These are phyloP conservation scores for Thereva unica DNA, from an alignment of 2,888 invertebrate species.

Conservation along the genomic window DNA sequence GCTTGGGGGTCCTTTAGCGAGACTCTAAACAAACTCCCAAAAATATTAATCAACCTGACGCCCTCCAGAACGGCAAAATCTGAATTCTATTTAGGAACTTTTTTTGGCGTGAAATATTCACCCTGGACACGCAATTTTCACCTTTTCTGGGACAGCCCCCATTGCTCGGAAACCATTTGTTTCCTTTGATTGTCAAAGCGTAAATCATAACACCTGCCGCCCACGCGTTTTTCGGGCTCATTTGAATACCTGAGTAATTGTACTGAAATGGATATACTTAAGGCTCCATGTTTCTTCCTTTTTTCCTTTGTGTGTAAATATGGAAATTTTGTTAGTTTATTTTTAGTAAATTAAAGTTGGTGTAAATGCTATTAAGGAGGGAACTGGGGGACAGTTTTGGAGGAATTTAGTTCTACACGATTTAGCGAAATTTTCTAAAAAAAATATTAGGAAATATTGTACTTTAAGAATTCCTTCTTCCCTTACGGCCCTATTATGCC, in stretches of 20 bases:
- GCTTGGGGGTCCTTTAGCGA: no score
- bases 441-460: no score
- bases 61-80: conserved; percentile 33
- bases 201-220: conserved; percentile 22
- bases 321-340: no score
- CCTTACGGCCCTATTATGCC: no score
- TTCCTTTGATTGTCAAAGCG: conserved; percentile 32
- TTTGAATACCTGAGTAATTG: conserved; percentile 12
- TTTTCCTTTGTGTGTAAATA: no score
- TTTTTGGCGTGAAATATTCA: conserved; percentile 39
- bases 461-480: no score
- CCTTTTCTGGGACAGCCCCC: conserved; percentile 27
- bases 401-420: no score
- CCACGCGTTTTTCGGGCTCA: not conserved
- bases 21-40: conserved; percentile 21
- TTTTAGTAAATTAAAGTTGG: no score
- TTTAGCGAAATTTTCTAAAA: no score
- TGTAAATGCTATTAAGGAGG: no score
- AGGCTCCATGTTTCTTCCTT: not conserved
- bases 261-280: conserved; percentile 7
- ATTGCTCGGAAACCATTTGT: conserved; percentile 31
- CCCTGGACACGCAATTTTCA: conserved; percentile 36
- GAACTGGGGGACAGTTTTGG: no score
- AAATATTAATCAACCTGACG: conserved; percentile 31
- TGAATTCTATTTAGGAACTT: conserved; percentile 38